Evolutionary conservation across 2,888 invertebrate genomes (phyloP).

Genomic region (Oscheius myriophilus): DNA sequence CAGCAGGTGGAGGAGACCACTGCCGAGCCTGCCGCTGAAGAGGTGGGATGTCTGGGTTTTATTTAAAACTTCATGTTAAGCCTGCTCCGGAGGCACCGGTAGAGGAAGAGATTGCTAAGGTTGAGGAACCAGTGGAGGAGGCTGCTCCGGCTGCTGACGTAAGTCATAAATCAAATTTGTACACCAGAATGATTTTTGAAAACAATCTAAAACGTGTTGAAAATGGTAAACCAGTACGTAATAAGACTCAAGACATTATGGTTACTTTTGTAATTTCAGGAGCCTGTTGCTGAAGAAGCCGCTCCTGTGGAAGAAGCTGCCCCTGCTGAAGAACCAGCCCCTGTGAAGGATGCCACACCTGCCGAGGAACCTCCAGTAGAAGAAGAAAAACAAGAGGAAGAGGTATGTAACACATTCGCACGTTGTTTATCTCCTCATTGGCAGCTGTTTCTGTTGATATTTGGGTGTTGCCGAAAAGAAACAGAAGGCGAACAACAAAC

Average conservation of each 20-base stretch:
- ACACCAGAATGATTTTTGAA: too few relatives aligned
- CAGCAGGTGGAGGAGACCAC: conserved; percentile 27
- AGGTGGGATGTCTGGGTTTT: too few relatives aligned
- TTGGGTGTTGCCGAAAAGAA: neutral
- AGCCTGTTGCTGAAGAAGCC: conserved; percentile 39
- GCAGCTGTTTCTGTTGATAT: too few relatives aligned
- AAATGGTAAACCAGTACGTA: too few relatives aligned
- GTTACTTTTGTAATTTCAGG: too few relatives aligned
- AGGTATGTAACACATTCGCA: neutral
- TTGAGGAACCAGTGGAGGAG: conserved; percentile 30
- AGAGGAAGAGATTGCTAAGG: conserved; percentile 36
- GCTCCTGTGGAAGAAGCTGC: conserved; percentile 30
- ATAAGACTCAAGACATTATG: too few relatives aligned
- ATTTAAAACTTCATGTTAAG: neutral
- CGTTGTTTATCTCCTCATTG: too few relatives aligned
- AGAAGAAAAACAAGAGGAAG: conserved; percentile 35
- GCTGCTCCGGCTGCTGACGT: neutral
- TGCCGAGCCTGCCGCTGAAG: conserved; percentile 35
- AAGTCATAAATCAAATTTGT: too few relatives aligned
- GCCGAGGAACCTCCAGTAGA: conserved; percentile 29
- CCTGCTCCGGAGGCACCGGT: conserved; percentile 15
- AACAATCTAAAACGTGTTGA: too few relatives aligned
- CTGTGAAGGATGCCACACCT: neutral
- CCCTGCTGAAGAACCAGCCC: conserved; percentile 20
- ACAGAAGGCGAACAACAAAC: neutral